A percentile compares a stretch with the other conserved stretches of the same genome.
These are phyloP conservation scores for Scatophagus argus DNA, from an alignment of 2,113 vertebrate genomes.

Conservation along the genomic window DNA sequence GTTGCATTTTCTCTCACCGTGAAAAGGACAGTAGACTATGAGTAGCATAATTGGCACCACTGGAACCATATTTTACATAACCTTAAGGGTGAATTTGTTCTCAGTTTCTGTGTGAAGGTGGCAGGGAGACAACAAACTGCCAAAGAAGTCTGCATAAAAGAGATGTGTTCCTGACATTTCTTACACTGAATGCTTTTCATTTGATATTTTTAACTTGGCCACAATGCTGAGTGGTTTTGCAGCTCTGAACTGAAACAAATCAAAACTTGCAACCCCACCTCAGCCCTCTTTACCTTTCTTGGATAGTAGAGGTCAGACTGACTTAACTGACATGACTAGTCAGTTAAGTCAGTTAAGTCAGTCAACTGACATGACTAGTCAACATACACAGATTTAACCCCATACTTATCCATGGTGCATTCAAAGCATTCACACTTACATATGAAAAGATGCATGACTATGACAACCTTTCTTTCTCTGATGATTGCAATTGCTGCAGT, in stretches of 20 bases:
- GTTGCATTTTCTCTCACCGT: neutral
- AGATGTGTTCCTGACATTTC: constrained; percentile 5
- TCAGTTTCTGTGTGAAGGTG: neutral
- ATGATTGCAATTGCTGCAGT: neutral
- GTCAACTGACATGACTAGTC: neutral
- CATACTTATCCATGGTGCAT: constrained; percentile 5
- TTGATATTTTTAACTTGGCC: constrained; percentile 1
- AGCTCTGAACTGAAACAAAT: constrained; percentile 2
- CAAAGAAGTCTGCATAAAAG: neutral
- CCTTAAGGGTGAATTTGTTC: no score
- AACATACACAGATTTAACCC: neutral
- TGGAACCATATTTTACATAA: neutral
- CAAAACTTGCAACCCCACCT: neutral
- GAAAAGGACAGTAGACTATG: neutral
- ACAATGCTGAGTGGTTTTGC: neutral
- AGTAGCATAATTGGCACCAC: neutral
- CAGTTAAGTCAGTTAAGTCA: no score
- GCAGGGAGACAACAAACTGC: neutral
- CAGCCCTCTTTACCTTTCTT: neutral
- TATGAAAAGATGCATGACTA: neutral
- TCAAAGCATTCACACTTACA: neutral
- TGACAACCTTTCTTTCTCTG: constrained; percentile 6
- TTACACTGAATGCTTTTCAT: neutral
- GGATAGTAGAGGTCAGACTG: neutral
- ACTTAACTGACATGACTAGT: neutral